Evolutionary conservation across 2,888 invertebrate species (phyloP).

Genomic region (Heliconius erato): DNA sequence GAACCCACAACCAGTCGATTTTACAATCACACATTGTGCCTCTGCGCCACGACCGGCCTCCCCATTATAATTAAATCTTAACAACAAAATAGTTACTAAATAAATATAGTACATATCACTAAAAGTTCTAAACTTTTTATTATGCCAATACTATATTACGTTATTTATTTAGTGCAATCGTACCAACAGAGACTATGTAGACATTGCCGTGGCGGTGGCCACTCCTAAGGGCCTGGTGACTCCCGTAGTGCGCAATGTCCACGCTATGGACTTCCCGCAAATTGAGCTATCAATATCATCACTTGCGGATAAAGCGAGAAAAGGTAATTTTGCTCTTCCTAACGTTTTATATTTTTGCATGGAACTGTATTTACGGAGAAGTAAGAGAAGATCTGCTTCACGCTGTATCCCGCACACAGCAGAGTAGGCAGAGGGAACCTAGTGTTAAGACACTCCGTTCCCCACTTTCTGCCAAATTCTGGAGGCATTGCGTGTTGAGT

Average conservation of each 20-base stretch:
- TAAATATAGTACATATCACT: too few relatives aligned
- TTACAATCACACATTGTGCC: too few relatives aligned
- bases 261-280: slow-evolving; percentile 97
- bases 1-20: too few relatives aligned
- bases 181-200: slow-evolving; percentile 95
- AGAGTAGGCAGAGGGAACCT: too few relatives aligned
- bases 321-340: slow-evolving; percentile 77
- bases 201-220: slow-evolving; percentile 99
- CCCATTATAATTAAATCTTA: too few relatives aligned
- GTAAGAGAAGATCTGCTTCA: not conserved
- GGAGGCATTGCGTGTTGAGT: too few relatives aligned
- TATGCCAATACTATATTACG: not conserved
- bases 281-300: slow-evolving; percentile 95
- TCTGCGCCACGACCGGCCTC: too few relatives aligned
- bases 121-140: too few relatives aligned
- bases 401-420: too few relatives aligned
- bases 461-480: too few relatives aligned
- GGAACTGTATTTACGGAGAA: not conserved
- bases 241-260: slow-evolving; percentile 97
- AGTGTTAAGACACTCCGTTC: too few relatives aligned
- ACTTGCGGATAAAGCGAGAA: slow-evolving; percentile 96
- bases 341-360: not conserved
- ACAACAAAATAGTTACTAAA: not conserved
- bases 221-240: slow-evolving; percentile 99
- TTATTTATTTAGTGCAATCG: not conserved